Evolutionary conservation across 2,888 invertebrate species (phyloP).

Genomic region (Tyria jacobaeae): DNA sequence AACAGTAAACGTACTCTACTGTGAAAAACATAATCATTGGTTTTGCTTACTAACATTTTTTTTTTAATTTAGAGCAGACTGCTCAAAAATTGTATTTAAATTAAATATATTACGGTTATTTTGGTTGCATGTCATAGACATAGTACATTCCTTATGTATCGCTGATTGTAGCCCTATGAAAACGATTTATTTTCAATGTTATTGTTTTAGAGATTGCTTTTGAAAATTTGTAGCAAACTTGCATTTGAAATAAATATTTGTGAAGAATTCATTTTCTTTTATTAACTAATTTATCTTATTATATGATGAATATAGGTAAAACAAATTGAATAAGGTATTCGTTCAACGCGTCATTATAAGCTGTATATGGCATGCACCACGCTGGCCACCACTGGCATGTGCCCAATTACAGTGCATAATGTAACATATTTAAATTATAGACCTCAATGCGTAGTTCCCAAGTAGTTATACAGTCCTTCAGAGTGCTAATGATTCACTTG

Average conservation of each 20-base stretch:
- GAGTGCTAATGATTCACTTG: too few relatives aligned
- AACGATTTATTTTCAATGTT: slow-evolving; percentile 27
- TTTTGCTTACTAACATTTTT: slow-evolving; percentile 37
- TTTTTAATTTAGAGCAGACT: slow-evolving; percentile 24
- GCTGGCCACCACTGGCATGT: too few relatives aligned
- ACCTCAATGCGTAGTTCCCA: too few relatives aligned
- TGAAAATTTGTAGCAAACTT: slow-evolving; percentile 44
- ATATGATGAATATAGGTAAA: too few relatives aligned
- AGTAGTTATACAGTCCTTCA: too few relatives aligned
- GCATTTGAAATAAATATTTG: slow-evolving; percentile 49
- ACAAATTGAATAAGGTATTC: too few relatives aligned
- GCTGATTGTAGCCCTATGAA: slow-evolving; percentile 25
- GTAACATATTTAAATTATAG: too few relatives aligned
- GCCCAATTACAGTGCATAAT: too few relatives aligned
- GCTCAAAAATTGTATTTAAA: slow-evolving; percentile 35
- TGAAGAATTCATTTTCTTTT: slow-evolving; percentile 39
- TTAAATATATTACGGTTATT: slow-evolving; percentile 23
- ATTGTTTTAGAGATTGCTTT: slow-evolving; percentile 33
- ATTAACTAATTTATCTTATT: too few relatives aligned
- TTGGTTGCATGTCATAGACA: slow-evolving; percentile 29
- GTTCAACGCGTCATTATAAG: too few relatives aligned
- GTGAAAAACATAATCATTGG: slow-evolving; percentile 14
- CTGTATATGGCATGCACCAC: too few relatives aligned
- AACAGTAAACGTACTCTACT: slow-evolving; percentile 23
- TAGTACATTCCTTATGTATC: slow-evolving; percentile 37